Base-by-base conservation (phyloP, 2,888 invertebrate genomes). In the Philonicus albiceps region DNA sequence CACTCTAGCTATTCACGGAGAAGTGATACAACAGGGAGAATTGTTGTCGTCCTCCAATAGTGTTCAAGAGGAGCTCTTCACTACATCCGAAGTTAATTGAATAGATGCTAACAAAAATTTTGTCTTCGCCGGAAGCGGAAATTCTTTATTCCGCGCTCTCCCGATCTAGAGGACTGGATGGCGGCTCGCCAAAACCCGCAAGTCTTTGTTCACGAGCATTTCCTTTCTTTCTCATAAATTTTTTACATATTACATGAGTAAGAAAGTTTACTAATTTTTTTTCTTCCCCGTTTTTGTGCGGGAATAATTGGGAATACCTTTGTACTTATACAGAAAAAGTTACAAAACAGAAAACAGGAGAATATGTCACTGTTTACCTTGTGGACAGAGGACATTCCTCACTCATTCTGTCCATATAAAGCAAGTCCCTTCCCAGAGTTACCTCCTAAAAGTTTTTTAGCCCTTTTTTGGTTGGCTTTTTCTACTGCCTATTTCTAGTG, bases 11-110 rank as follows among this genome's bases (percentile, higher is more conserved):
- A 83, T 34, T 22, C 83, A 83, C 13, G 30, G 40, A 1, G 37
- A 40, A 37, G 37, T 8, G 34, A 83, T 30, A 31, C 22, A 43
- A 53, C 27, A 6, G 30, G 27, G 7, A 49, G 13, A 80, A 49
- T 6, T 49, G 49, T 22, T 11, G 16, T 30, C 27, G 13, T 27
- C 31, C 22, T 6, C 64, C 22, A 11, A 64, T 49, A 19, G 7
- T 49, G n/a, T 19, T 6, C 19, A 49, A 49, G 49, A 49, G 49
- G 6, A 19, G 30, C 6, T 49, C 53, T 49, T 34, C 55, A 85
- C 43, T 34, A 85, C n/a, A 49, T 43, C 75, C 19, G 22, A 75
- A 75, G 16, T 85, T 43, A 85, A 85, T 74, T 73, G 85, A 85
- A 85, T 85, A 76, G 55, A 83, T 72, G 31, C 22, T 83, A 80